Conservation (phyloP, 1,140 invertebrate species). For the Halyomorpha halys region DNA sequence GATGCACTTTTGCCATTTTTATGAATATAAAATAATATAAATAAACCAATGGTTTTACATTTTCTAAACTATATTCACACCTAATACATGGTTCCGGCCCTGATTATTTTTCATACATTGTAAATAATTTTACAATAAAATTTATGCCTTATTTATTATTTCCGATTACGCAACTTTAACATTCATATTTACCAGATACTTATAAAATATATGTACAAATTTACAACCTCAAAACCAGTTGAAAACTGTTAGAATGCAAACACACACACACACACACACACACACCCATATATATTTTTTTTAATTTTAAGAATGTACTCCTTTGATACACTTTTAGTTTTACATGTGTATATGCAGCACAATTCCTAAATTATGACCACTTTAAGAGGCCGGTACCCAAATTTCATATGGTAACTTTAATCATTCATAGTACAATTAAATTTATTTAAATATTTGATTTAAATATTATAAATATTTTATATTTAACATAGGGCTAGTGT, state of each 20-base stretch:
- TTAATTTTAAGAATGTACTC: too few relatives aligned
- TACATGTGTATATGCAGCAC: conserved; percentile 1
- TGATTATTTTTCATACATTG: conserved; percentile 1
- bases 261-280: too few relatives aligned
- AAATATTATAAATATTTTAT: conserved; percentile 6
- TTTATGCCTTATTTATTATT: too few relatives aligned
- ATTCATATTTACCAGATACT: conserved; percentile 13
- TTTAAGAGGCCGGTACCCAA: conserved; percentile 18
- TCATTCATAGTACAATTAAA: conserved; percentile 11
- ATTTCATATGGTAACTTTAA: conserved; percentile 6
- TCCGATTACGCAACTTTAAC: conserved; percentile 9
- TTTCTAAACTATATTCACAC: conserved; percentile 22
- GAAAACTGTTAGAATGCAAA: too few relatives aligned
- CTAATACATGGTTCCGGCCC: conserved; percentile 26
- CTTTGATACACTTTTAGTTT: neutral
- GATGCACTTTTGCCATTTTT: too few relatives aligned
- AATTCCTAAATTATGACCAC: conserved; percentile 9
- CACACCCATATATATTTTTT: too few relatives aligned
- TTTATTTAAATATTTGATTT: conserved; percentile 13
- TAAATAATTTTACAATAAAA: neutral
- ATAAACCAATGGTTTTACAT: neutral
- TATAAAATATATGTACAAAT: conserved; percentile 17
- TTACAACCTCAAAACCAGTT: conserved; percentile 4
- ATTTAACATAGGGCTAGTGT: conserved; percentile 14
- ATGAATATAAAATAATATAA: too few relatives aligned